Evolutionary conservation across 1,140 invertebrate species (phyloP), one percentile per base, ranked within the genome.

Genomic region (Amyelois transitella): DNA sequence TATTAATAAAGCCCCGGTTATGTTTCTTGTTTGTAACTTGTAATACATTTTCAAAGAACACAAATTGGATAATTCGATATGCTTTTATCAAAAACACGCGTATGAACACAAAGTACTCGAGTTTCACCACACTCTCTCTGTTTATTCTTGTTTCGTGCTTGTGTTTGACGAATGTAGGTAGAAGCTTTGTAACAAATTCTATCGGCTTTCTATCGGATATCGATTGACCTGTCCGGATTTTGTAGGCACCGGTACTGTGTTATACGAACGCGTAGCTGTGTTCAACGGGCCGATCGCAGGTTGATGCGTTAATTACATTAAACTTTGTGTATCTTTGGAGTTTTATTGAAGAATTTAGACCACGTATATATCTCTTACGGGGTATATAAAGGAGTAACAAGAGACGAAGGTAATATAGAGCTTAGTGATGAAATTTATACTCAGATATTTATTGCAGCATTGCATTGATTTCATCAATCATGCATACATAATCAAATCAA

Each of bases 61-160:
- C 47, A 49, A 49, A 49, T 49, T 49, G 47, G 47, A 38, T 38
- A 38, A 38, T 38, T 38, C 47, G 47, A 49, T 49, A 49, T 24
- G 47, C 47, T 49, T 49, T 24, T 49, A 24, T 17, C 47, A 22
- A 24, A 24, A 49, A 21, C 21, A 49, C 25, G 47, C 32, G 32
- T 14, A 38, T 14, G 12, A 38, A 28, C 25, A 3, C 12, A 8
- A 28, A 38, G 32, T n/a, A 14, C 12, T 38, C 32, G 6, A 38
- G 32, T 38, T 38, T 38, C 32, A 38, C n/a, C 32, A 14, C 32
- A 38, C 32, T 38, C 14, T 49, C 32, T 38, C 14, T 49, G 47
- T 49, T 22, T 48, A 22, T 17, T 19, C 47, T 8, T 49, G 21
- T 49, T 49, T 49, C 47, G 47, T 12, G 45, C 14, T 21, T 22